Base-by-base conservation (phyloP, 2,888 invertebrate species). In the Lasioglossum zephyrum region DNA sequence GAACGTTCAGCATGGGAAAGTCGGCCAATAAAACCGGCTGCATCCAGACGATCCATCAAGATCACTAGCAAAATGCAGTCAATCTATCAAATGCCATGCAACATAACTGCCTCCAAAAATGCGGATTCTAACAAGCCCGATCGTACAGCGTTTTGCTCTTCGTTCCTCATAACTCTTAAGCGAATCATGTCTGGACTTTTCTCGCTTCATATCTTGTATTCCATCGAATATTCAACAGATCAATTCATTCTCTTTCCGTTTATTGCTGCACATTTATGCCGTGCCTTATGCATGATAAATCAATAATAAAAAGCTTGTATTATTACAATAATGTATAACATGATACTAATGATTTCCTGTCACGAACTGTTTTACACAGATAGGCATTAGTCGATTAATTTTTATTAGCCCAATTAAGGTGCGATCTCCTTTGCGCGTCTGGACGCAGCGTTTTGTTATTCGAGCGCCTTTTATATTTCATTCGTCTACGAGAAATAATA, bases 31-130 rank as follows among this genome's bases (percentile, higher is more conserved):
- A 85, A 74, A 66, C 76, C 6, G 60, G 44, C 57, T 22, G 70
- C 72, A 26, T 53, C 39, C 36, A 16, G 26, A 26, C 77, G 69
- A 85, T 85, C 80, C 85, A 85, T 85, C 85, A 80, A 85, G 85
- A 85, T 85, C 85, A n/a, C 79, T 66, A 76, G 79, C 57, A 26
- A 79, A 84, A 84, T 73, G 73, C 36, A 85, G 73, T 79, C 85
- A 77, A 85, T 85, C 85, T 73, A 85, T 85, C 85, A 85, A 74
- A 85, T 49, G 85, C 74, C 85, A 44, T 16, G 60, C 77, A 70
- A 70, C 66, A 70, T 73, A 73, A 77, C 79, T 70, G 76, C 79
- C 66, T n/a, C 18, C 41, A 73, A 73, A 57, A 76, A 73, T 77
- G 49, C 76, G 72, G n/a, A 80, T 77, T 69, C 77, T 39, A 85